These are phyloP conservation scores for Drosophila parabipectinata DNA, from an alignment of 1,140 invertebrate genomes.

Conservation along the genomic window DNA sequence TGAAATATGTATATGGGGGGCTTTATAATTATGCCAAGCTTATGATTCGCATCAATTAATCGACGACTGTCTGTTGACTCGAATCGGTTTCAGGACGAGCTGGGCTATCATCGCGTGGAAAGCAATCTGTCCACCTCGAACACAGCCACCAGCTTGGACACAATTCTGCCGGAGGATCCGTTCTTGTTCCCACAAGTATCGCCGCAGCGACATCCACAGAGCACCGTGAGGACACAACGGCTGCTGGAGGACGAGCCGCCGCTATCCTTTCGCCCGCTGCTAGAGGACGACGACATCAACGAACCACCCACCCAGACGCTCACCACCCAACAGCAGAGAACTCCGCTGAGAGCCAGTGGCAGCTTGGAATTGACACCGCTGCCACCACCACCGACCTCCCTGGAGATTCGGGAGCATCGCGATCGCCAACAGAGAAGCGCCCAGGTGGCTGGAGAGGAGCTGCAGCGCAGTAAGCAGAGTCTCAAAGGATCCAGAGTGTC, in stretches of 20 bases:
- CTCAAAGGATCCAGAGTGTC: slow-evolving; percentile 80
- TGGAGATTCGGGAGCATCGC: slow-evolving; percentile 62
- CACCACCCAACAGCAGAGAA: slow-evolving; percentile 35
- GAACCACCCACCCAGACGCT: slow-evolving; percentile 57
- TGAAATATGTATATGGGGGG: neutral
- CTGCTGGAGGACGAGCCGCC: slow-evolving; percentile 64
- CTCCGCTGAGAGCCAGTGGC: slow-evolving; percentile 54
- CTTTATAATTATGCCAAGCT: slow-evolving; percentile 41
- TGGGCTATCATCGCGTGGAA: slow-evolving; percentile 79
- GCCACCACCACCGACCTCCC: slow-evolving; percentile 71
- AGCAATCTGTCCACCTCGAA: slow-evolving; percentile 79
- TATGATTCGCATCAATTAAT: slow-evolving; percentile 46
- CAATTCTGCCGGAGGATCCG: slow-evolving; percentile 81
- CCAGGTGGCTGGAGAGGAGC: slow-evolving; percentile 48
- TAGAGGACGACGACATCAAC: slow-evolving; percentile 75
- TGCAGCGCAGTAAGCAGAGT: slow-evolving; percentile 79
- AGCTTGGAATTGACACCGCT: slow-evolving; percentile 69
- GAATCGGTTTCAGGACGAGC: slow-evolving; percentile 59
- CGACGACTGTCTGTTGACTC: slow-evolving; percentile 36
- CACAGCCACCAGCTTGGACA: slow-evolving; percentile 83
- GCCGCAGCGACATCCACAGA: slow-evolving; percentile 63
- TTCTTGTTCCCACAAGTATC: slow-evolving; percentile 73
- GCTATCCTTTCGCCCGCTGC: slow-evolving; percentile 70
- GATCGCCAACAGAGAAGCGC: slow-evolving; percentile 73
- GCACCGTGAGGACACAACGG: slow-evolving; percentile 35